Conservation (phyloP, 1,140 invertebrate species). For the Zophobas atratus region DNA sequence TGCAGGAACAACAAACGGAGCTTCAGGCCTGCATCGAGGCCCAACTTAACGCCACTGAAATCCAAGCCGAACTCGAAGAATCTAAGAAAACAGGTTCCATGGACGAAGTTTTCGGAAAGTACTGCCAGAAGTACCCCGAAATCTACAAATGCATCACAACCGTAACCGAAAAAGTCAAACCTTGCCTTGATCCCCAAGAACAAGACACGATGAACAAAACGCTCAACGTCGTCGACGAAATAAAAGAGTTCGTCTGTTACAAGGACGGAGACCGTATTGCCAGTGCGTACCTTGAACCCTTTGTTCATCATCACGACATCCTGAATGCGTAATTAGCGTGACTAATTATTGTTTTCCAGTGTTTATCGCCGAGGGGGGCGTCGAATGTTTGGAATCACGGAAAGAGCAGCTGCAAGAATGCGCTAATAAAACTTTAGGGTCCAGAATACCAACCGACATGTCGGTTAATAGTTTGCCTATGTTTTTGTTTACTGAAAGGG, state of each 20-base stretch:
- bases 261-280: constrained; percentile 88
- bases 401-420: constrained; percentile 76
- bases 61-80: constrained; percentile 73
- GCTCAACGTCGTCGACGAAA: constrained; percentile 76
- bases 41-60: constrained; percentile 55
- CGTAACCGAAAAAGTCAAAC: constrained; percentile 73
- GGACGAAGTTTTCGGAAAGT: constrained; percentile 79
- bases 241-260: constrained; percentile 80
- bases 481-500: constrained; percentile 70
- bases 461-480: constrained; percentile 70
- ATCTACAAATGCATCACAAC: constrained; percentile 75
- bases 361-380: constrained; percentile 84
- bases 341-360: constrained; percentile 71
- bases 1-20: constrained; percentile 61
- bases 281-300: constrained; percentile 67
- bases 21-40: constrained; percentile 54
- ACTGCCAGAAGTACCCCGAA: constrained; percentile 76
- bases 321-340: neutral
- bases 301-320: neutral
- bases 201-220: constrained; percentile 72
- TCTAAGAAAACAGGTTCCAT: constrained; percentile 71
- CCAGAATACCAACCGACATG: constrained; percentile 67
- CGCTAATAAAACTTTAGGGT: constrained; percentile 73
- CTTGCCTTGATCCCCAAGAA: constrained; percentile 77
- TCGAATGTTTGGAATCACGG: constrained; percentile 79